phyloP scores from a whole-genome alignment of 2,113 vertebrate genomes.

The Gallinago jamesoni region DNA sequence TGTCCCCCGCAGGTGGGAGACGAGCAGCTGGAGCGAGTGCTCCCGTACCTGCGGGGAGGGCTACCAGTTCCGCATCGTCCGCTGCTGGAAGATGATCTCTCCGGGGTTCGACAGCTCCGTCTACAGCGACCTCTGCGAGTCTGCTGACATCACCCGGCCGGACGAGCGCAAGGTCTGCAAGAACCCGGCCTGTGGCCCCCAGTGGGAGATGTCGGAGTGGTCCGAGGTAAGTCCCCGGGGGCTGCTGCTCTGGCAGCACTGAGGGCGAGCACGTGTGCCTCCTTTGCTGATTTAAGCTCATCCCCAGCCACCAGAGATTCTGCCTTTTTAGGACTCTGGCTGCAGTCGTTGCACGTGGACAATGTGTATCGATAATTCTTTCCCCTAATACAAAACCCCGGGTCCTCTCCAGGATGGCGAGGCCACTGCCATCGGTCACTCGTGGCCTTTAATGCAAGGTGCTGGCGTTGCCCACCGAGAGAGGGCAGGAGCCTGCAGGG shows the following conservation, averaged over 20 bases:
- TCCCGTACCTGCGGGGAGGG: slow-evolving; percentile 96
- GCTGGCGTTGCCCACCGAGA: not conserved
- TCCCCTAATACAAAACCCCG: not conserved
- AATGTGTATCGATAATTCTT: rapidly evolving
- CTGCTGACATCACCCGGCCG: slow-evolving; percentile 86
- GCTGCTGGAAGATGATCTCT: slow-evolving; percentile 98
- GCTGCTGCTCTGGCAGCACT: rapidly evolving
- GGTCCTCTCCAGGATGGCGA: not conserved
- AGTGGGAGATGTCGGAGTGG: slow-evolving; percentile 99
- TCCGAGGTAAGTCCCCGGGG: slow-evolving; percentile 77
- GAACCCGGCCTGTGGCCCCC: slow-evolving; percentile 92
- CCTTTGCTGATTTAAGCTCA: rapidly evolving
- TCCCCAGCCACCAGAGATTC: rapidly evolving
- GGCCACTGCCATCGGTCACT: rapidly evolving
- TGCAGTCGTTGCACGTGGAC: rapidly evolving
- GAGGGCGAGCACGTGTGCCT: rapidly evolving
- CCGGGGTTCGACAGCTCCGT: slow-evolving; percentile 96
- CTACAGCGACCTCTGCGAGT: slow-evolving; percentile 93
- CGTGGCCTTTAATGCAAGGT: rapidly evolving
- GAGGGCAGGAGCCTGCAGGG: rapidly evolving
- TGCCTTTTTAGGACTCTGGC: rapidly evolving
- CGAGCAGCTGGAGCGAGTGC: slow-evolving; percentile 98
- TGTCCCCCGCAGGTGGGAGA: slow-evolving; percentile 86
- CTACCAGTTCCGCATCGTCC: slow-evolving; percentile 91
- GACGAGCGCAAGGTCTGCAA: slow-evolving; percentile 90